Conservation (phyloP, 2,888 invertebrate genomes). For the Diplazon laetatorius region DNA sequence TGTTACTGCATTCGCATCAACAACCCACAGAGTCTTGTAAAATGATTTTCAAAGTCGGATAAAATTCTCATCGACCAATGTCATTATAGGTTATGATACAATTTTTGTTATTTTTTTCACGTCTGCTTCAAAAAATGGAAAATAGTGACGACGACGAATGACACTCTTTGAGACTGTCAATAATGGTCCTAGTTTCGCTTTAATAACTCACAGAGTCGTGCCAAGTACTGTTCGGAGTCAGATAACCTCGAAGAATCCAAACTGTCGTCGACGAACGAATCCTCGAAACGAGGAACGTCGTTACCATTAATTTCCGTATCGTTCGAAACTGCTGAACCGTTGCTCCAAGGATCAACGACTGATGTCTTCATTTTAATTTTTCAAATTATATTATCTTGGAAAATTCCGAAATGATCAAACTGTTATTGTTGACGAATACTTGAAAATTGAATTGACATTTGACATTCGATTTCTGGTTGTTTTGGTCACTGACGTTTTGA, state of each 20-base stretch:
- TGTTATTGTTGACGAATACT: conserved; percentile 28
- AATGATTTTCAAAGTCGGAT: not conserved
- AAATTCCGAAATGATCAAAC: not conserved
- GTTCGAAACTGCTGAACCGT: conserved; percentile 30
- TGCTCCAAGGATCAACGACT: conserved; percentile 75
- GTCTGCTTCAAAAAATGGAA: no score
- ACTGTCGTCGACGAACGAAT: conserved; percentile 72
- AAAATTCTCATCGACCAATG: not conserved
- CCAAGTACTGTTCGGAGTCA: conserved; percentile 87
- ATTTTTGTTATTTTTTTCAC: not conserved
- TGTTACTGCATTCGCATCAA: no score
- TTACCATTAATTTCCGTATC: conserved; percentile 40
- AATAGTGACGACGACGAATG: no score
- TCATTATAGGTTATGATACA: not conserved
- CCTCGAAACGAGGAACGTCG: conserved; percentile 71
- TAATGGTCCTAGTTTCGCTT: no score
- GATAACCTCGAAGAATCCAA: conserved; percentile 80
- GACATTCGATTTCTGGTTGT: no score
- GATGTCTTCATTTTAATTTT: conserved; percentile 74
- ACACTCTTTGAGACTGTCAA: not conserved
- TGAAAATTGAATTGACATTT: conserved; percentile 29
- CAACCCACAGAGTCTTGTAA: no score
- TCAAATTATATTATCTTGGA: not conserved
- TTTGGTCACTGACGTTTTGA: not conserved
- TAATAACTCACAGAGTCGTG: conserved; percentile 85